Evolutionary conservation across 2,888 invertebrate species (phyloP).

Genomic region (Lepidonotus clava): DNA sequence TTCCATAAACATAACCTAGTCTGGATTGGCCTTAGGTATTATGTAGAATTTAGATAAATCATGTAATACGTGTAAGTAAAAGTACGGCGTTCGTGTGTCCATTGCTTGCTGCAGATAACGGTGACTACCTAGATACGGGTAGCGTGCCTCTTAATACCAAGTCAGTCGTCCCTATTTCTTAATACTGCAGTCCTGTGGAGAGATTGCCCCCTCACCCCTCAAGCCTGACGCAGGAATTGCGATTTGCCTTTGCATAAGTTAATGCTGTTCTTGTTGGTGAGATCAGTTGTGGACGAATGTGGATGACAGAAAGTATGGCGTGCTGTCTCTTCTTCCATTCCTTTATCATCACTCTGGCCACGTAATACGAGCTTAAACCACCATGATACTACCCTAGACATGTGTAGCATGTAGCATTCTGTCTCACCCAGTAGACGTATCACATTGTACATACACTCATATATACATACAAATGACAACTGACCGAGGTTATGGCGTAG

Average conservation of each 20-base stretch:
- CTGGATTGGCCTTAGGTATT: slow-evolving; percentile 19
- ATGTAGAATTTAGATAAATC: neutral
- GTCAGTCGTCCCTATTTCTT: neutral
- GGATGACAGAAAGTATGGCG: neutral
- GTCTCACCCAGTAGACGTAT: slow-evolving; percentile 5
- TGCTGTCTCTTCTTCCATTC: slow-evolving; percentile 14
- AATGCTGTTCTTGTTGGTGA: slow-evolving; percentile 18
- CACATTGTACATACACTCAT: slow-evolving; percentile 27
- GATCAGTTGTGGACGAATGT: neutral
- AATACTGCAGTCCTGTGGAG: neutral
- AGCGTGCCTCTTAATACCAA: neutral
- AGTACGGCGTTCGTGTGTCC: neutral
- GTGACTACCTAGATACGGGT: neutral
- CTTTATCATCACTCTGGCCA: slow-evolving; percentile 9
- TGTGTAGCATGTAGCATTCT: slow-evolving; percentile 19
- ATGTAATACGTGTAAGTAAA: neutral
- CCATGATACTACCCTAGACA: neutral
- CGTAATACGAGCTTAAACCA: slow-evolving; percentile 6
- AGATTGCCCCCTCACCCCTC: neutral
- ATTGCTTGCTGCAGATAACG: neutral
- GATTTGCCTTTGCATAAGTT: slow-evolving; percentile 12
- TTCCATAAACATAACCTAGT: neutral
- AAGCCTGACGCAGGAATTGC: neutral
- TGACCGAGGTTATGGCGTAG: slow-evolving; percentile 31
- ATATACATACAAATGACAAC: neutral